Evolutionary conservation across 2,888 invertebrate species (phyloP), one percentile per base, ranked within the genome.

Genomic region (Sinotaia quadrata): DNA sequence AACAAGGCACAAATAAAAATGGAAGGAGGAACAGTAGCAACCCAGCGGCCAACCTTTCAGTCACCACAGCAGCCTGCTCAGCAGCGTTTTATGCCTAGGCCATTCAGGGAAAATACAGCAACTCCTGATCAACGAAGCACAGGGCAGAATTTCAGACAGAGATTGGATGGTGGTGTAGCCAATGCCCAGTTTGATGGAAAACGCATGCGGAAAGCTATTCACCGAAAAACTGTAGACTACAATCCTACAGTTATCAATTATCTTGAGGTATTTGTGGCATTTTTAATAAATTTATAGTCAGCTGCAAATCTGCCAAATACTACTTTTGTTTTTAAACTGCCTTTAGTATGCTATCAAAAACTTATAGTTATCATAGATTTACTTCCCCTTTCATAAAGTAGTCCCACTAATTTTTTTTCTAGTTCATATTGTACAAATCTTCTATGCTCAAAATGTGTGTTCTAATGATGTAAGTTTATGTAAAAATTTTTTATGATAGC

Each of bases 141-240:
- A 18, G 10, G 10, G 10, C 10, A 18, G 10, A 41, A 18, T 41
- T 41, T 41, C 41, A n/a, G n/a, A n/a, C n/a, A n/a, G n/a, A n/a
- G n/a, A n/a, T n/a, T n/a, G 18, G 47, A 47, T 47, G 21, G 47
- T 21, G 47, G 47, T n/a, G 4, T 7, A 47, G 47, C 47, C 15
- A 41, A 41, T 47, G 47, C 54, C 7, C 54, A 54, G 68, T 84
- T 84, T 87, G 97, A 98, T 91, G 98, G 97, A 71, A 97, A 98
- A 90, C 92, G 97, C 76, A 91, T 97, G 82, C 91, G 98, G 84
- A 98, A 98, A 90, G 96, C 97, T 79, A 95, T 97, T 75, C 96
- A 97, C 93, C 91, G 98, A 80, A 97, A 97, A 90, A 98, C 98
- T 37, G 97, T 98, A 66, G 98, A 98, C 90, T 98, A 98, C 89